A percentile compares a stretch with the other conserved stretches of the same genome.
Evolutionary conservation across 2,888 invertebrate genomes (phyloP).

Genomic region (Aproaerema taeniolella): DNA sequence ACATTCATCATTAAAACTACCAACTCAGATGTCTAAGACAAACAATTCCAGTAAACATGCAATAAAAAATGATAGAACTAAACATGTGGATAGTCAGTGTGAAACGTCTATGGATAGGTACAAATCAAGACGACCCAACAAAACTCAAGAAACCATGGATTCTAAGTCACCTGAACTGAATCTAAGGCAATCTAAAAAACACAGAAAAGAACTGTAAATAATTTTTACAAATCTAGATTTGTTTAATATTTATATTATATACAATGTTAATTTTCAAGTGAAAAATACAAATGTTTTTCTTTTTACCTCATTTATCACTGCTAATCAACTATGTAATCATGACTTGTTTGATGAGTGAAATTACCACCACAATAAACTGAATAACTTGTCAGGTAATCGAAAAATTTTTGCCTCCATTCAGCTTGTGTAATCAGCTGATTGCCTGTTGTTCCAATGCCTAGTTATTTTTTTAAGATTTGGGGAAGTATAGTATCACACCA

Average conservation of each 20-base stretch:
- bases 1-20: slow-evolving; percentile 24
- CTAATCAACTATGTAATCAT: no score
- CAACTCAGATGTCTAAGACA: not conserved
- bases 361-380: no score
- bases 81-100: slow-evolving; percentile 32
- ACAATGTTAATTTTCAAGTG: slow-evolving; percentile 2
- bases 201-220: slow-evolving; percentile 38
- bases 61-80: slow-evolving; percentile 19
- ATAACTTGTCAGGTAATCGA: no score
- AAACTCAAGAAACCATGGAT: slow-evolving; percentile 40
- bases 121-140: no score
- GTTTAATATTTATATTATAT: not conserved
- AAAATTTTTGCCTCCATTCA: no score
- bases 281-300: no score
- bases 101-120: slow-evolving; percentile 33
- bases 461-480: no score
- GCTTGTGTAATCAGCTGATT: no score
- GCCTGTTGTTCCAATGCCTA: no score
- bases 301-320: no score
- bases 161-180: slow-evolving; percentile 33
- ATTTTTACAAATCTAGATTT: not conserved
- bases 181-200: slow-evolving; percentile 43
- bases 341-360: no score
- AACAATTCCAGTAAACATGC: not conserved
- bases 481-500: no score